Conservation (phyloP, 2,888 invertebrate genomes). For the Rhingia rostrata region DNA sequence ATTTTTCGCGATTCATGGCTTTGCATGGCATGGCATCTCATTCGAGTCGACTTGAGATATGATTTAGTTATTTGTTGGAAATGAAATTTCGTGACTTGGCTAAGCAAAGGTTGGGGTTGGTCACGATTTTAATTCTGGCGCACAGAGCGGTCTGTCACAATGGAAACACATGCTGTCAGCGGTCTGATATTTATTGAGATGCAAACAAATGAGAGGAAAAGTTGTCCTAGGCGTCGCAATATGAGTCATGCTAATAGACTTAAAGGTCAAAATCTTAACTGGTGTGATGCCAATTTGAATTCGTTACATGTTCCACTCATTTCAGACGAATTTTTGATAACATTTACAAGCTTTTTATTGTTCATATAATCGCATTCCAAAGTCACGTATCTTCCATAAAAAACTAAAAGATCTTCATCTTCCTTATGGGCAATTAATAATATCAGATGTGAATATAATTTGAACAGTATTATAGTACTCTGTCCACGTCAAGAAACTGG, state of each 20-base stretch:
- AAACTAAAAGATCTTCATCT: neutral
- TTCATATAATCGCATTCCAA: neutral
- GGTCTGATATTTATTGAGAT: constrained; percentile 15
- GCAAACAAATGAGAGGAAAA: neutral
- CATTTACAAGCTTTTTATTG: neutral
- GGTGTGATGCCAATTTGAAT: neutral
- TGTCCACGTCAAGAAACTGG: constrained; percentile 10
- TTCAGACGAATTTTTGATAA: neutral
- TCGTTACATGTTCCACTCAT: neutral
- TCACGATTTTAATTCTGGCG: constrained; percentile 59
- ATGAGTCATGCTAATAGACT: constrained; percentile 26
- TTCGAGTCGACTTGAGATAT: constrained; percentile 23
- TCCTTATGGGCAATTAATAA: constrained; percentile 5
- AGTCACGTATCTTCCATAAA: constrained; percentile 23
- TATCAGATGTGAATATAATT: constrained; percentile 25
- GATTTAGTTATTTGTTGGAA: constrained; percentile 67
- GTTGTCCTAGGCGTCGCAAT: neutral
- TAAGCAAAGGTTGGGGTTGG: constrained; percentile 51
- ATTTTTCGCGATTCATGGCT: constrained; percentile 3
- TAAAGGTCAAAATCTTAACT: neutral
- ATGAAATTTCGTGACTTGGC: constrained; percentile 69
- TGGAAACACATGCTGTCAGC: constrained; percentile 35
- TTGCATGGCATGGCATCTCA: constrained; percentile 46
- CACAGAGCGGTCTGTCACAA: constrained; percentile 18
- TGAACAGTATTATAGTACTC: constrained; percentile 8